These are phyloP conservation scores for Drosophila busckii DNA, from an alignment of 1,140 invertebrate species.

Conservation along the genomic window DNA sequence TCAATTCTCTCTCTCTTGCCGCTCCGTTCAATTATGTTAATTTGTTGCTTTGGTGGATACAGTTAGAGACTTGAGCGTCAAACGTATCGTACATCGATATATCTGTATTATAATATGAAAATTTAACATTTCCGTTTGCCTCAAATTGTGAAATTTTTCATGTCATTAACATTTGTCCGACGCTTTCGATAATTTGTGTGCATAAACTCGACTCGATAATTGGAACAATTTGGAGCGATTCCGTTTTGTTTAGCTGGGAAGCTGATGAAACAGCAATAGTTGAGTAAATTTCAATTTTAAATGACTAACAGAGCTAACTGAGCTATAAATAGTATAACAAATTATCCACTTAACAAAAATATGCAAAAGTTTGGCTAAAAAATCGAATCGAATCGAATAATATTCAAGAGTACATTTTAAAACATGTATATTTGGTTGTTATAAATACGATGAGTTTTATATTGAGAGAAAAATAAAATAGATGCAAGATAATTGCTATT, in stretches of 20 bases:
- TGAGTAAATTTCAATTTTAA: no score
- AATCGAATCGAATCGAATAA: no score
- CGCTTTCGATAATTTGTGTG: slow-evolving; percentile 41
- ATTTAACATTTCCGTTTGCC: slow-evolving; percentile 71
- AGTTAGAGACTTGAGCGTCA: slow-evolving; percentile 47
- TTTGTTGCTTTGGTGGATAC: slow-evolving; percentile 63
- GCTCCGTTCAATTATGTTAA: slow-evolving; percentile 76
- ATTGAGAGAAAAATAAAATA: no score
- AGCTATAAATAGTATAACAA: no score
- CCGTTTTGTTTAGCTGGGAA: slow-evolving; percentile 4
- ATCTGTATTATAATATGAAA: slow-evolving; percentile 73
- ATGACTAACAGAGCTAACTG: no score
- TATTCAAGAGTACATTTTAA: no score
- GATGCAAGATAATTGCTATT: no score
- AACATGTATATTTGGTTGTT: no score
- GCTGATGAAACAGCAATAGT: slow-evolving; percentile 26
- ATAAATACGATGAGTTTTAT: no score
- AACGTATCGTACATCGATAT: slow-evolving; percentile 36
- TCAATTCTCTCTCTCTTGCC: slow-evolving; percentile 34
- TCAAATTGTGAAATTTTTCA: slow-evolving; percentile 61
- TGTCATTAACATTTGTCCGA: slow-evolving; percentile 42
- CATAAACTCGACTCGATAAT: slow-evolving; percentile 29
- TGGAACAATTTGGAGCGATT: slow-evolving; percentile 35
- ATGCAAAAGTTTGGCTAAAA: no score
- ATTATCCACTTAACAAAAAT: no score